These are phyloP conservation scores for Andrena hattorfiana DNA, from an alignment of 2,888 invertebrate genomes.

Conservation along the genomic window DNA sequence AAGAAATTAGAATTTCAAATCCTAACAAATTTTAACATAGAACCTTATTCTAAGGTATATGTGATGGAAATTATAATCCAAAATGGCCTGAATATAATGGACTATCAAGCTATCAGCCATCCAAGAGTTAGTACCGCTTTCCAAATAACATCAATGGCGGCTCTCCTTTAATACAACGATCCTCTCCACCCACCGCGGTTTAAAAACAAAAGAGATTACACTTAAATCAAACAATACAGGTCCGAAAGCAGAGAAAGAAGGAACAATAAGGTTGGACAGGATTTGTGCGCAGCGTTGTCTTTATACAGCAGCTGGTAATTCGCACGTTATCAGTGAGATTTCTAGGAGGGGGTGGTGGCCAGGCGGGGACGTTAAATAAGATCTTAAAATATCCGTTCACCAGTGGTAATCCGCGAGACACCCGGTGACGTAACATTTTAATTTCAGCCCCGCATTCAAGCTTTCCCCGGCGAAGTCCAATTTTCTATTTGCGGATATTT, in stretches of 20 bases:
- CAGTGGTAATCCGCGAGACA: conserved; percentile 56
- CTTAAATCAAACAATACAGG: conserved; percentile 28
- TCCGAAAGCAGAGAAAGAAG: not conserved
- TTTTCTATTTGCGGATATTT: conserved; percentile 58
- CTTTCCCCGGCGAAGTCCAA: conserved; percentile 33
- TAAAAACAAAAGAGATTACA: conserved; percentile 3
- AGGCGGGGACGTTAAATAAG: conserved; percentile 65
- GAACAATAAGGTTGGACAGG: not conserved
- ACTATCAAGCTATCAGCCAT: too few relatives aligned
- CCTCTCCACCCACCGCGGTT: not conserved
- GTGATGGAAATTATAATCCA: too few relatives aligned
- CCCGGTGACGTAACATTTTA: conserved; percentile 57
- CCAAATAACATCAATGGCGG: not conserved
- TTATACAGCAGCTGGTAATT: conserved; percentile 63
- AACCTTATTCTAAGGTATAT: too few relatives aligned
- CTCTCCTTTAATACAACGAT: not conserved
- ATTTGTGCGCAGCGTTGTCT: conserved; percentile 46
- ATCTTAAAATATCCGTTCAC: conserved; percentile 62
- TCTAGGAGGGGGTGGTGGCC: conserved; percentile 28
- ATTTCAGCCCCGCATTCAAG: conserved; percentile 51
- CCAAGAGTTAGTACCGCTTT: too few relatives aligned
- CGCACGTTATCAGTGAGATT: conserved; percentile 69
- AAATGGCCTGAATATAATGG: too few relatives aligned
- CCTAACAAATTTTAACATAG: too few relatives aligned
- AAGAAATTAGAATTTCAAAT: too few relatives aligned